Evolutionary conservation across 2,888 invertebrate genomes (phyloP), one percentile per base, ranked within the genome.

Genomic region (Clusia tigrina): DNA sequence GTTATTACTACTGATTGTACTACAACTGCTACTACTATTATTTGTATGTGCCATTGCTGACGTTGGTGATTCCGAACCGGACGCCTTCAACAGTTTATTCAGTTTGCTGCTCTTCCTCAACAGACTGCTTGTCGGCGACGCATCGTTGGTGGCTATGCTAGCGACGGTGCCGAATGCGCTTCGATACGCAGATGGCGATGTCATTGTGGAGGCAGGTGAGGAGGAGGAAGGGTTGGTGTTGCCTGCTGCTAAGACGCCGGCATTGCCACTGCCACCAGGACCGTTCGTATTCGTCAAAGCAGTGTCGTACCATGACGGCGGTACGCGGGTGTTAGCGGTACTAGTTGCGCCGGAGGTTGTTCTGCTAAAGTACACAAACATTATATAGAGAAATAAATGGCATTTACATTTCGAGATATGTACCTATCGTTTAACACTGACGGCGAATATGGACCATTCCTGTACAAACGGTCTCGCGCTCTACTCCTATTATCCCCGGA

Each of bases 1-100:
- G 75, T 78, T 80, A 81, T 76, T 80, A 78, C 77, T 81, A 80
- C 71, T 79, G 78, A 78, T 79, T 79, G 78, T 80, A 80, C 78
- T 81, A 79, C 77, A 77, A 79, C 69, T 67, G 67, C 69, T 69
- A 67, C 64, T 73, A 65, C 65, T 69, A 63, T 74, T 78, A 71
- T 73, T 73, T 74, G 74, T 71, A 71, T 69, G 62, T 66, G 68
- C 26, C 52, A 73, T 65, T 42, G 72, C 72, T 63, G 83, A 83
- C 65, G 84, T 84, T 60, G 86, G 86, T 71, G 86, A 86, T 69
- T 86, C 81, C 32, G 86, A 86, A 69, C 86, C 86, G 70, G 85
- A 84, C 48, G 75, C 61, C 56, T 79, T 78, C 18, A 74, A 71
- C 63, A 78, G 63, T 72, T 73, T 78, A 66, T 72, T 78, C 54